phyloP scores from a whole-genome alignment of 2,797 vertebrate species.

The Sus cebifrons region DNA sequence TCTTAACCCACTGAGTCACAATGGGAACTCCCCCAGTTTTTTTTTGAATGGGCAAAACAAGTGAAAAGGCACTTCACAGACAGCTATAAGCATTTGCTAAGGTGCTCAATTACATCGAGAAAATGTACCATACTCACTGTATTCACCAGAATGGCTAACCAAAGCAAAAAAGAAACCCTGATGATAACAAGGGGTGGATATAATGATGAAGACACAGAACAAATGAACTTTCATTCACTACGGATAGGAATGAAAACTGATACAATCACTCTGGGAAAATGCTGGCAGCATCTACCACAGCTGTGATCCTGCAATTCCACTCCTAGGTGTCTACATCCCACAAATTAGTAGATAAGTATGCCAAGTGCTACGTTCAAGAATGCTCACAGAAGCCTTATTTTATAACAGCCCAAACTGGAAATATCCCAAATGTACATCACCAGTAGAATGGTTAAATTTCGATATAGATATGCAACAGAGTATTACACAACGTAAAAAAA shows the following conservation, averaged over 20 bases:
- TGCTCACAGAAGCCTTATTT: not conserved
- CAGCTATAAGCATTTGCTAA: not conserved
- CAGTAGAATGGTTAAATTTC: not conserved
- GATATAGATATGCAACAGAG: not conserved
- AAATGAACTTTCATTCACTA: not conserved
- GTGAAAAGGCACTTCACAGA: not conserved
- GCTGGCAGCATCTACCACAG: not conserved
- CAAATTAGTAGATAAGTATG: not conserved
- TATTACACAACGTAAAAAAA: not conserved
- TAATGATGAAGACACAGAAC: not conserved
- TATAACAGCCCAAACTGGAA: not conserved
- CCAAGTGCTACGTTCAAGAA: not conserved
- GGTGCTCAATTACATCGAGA: not conserved
- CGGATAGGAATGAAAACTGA: not conserved
- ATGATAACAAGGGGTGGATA: not conserved
- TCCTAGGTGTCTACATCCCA: not conserved
- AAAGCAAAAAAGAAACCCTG: not conserved
- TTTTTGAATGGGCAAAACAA: not conserved
- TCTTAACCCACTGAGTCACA: too few species aligned
- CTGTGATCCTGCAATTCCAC: not conserved
- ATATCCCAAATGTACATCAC: not conserved
- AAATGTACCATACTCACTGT: not conserved
- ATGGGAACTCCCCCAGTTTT: not conserved
- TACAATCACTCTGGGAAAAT: not conserved
- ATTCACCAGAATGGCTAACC: not conserved